Conservation (phyloP, 1,140 invertebrate genomes). For the Campoletis sonorensis region DNA sequence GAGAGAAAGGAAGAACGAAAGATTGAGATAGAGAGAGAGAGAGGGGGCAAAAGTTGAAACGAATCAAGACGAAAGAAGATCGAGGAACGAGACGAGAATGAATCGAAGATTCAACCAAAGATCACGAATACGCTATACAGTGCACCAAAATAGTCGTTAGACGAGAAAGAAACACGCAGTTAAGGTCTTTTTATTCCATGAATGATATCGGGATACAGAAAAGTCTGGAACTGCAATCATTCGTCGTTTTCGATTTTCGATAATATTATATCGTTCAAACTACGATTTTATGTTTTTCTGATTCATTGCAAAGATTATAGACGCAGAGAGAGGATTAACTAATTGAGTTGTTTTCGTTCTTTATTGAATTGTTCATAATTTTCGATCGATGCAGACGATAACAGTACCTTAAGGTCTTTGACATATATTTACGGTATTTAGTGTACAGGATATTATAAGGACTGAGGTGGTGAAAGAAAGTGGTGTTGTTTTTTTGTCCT, state of each 20-base stretch:
- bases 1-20: constrained; percentile 58
- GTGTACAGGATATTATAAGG: too few species aligned
- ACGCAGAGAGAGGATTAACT: too few species aligned
- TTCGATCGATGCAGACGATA: too few species aligned
- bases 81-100: constrained; percentile 44
- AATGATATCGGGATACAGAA: not conserved
- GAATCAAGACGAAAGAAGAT: constrained; percentile 34
- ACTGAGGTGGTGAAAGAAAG: too few species aligned
- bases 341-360: too few species aligned
- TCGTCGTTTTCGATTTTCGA: too few species aligned
- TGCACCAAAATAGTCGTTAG: not conserved
- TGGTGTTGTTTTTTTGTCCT: not conserved
- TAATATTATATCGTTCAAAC: too few species aligned
- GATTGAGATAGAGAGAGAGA: constrained; percentile 45
- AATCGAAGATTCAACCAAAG: not conserved
- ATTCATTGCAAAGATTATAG: too few species aligned
- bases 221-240: too few species aligned
- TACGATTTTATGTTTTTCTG: too few species aligned
- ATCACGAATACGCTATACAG: not conserved
- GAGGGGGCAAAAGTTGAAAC: constrained; percentile 56
- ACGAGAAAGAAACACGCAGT: not conserved
- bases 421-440: too few species aligned
- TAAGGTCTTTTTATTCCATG: not conserved
- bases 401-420: not conserved
- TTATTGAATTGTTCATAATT: too few species aligned